Evolutionary conservation across 2,113 vertebrate genomes (phyloP), one percentile per base, ranked within the genome.

Genomic region (Heteronetta atricapilla): DNA sequence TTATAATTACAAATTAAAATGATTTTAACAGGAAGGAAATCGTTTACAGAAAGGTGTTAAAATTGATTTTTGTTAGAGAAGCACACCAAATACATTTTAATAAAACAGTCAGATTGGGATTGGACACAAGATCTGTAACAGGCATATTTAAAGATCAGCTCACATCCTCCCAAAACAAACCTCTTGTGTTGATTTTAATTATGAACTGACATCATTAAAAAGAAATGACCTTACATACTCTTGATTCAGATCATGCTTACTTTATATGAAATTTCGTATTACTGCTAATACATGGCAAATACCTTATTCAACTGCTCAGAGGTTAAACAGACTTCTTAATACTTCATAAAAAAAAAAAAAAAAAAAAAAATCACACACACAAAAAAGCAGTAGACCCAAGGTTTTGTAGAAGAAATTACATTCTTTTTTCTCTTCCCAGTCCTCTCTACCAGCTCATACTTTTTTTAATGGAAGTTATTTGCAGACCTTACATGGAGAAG

Each of bases 1-100:
- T 96, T 92, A 88, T 96, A 95, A 97, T 96, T 96, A 88, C 87
- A 93, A 91, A 84, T 69, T 52, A 90, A 94, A 97, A 97, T 90
- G 0, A 75, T 88, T 94, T 69, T 91, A 93, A 92, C 34, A 86
- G 69, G 87, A 96, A 88, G 62, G 29, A 80, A 92, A 87, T 88
- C 95, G 66, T 95, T 97, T 96, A 88, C 82, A 82, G 56, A 97
- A 91, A 92, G 81, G 58, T 96, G 81, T 56, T 95, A 79, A 85
- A 93, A 88, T 92, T 97, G 68, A 94, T 92, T 95, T 97, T 88
- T 87, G 4, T 82, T 91, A 83, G 46, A 38, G 60, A 84, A 89
- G 59, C 7, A 88, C 75, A 88, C 16, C 69, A 87, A 95, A 75
- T 93, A 84, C 36, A 89, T 94, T 97, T 95, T 95, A 97, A 96